Conservation (phyloP, 1,140 invertebrate species). For the Anastrepha ludens region DNA sequence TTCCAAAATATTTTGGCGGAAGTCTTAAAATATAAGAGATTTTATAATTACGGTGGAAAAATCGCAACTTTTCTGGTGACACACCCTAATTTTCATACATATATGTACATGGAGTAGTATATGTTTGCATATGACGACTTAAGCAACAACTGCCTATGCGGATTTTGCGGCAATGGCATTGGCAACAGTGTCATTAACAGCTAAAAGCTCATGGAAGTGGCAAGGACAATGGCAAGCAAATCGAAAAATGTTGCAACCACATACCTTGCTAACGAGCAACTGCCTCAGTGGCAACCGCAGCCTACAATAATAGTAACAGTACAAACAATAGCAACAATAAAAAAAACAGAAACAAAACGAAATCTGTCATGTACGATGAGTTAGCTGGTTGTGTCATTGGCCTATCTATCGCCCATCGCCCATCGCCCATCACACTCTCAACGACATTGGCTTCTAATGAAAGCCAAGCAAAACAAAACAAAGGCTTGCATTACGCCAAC, state of each 20-base stretch:
- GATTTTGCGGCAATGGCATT: conserved; percentile 10
- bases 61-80: no score
- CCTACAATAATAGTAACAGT: neutral
- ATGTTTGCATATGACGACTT: neutral
- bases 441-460: conserved; percentile 16
- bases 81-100: no score
- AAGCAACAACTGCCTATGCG: neutral
- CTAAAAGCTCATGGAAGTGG: conserved; percentile 22
- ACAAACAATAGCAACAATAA: neutral
- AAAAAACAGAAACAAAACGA: neutral
- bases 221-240: conserved; percentile 48
- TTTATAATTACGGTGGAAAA: no score
- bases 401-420: neutral
- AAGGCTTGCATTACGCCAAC: conserved; percentile 16
- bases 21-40: no score
- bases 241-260: conserved; percentile 41
- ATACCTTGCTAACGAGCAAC: conserved; percentile 21
- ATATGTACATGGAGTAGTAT: no score
- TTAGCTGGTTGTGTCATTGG: neutral
- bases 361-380: conserved; percentile 2
- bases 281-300: neutral
- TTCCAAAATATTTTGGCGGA: no score
- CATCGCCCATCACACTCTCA: neutral
- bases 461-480: neutral
- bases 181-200: conserved; percentile 51